These are phyloP conservation scores for Colaptes auratus DNA, from an alignment of 2,113 vertebrate genomes.

Conservation along the genomic window DNA sequence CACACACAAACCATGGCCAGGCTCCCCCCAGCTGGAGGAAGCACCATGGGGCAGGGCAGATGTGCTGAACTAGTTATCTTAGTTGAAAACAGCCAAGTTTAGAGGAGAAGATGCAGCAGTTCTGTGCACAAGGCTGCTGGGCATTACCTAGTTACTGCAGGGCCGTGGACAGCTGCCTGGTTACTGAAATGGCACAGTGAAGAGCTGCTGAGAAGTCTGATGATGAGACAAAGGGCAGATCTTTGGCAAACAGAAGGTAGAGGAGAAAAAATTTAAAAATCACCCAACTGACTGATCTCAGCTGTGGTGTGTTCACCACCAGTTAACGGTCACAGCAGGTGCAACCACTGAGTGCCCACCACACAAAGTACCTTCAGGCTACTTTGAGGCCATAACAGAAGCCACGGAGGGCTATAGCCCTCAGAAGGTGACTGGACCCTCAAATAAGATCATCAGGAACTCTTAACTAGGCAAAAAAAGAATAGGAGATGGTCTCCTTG, in stretches of 20 bases:
- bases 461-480: background rate
- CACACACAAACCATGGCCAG: background rate
- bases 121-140: background rate
- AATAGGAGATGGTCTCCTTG: background rate
- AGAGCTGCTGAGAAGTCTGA: background rate
- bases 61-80: background rate
- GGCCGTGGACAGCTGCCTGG: background rate
- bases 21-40: background rate
- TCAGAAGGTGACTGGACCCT: background rate
- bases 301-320: background rate
- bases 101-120: background rate
- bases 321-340: accelerated
- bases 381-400: background rate
- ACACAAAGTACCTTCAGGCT: background rate
- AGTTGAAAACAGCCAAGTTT: background rate
- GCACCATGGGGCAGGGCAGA: background rate
- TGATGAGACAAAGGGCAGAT: background rate
- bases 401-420: background rate
- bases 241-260: background rate
- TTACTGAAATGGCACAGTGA: background rate
- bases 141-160: background rate
- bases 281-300: background rate
- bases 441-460: background rate
- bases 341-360: background rate
- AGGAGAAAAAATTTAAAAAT: background rate